Conservation (phyloP, 2,888 invertebrate genomes). For the Patella ulyssiponensis region DNA sequence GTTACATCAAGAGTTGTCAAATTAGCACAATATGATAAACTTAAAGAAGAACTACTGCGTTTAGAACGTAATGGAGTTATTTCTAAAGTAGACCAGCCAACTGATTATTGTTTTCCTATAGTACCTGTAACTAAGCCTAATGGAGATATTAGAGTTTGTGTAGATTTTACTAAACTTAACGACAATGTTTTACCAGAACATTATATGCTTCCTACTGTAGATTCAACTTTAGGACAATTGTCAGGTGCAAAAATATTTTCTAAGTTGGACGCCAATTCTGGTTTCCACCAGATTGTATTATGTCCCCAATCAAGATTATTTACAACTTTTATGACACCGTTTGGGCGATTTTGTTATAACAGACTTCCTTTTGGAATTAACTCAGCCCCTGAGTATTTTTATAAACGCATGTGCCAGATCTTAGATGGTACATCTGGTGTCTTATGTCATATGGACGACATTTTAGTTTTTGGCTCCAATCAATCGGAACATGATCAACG, state of each 20-base stretch:
- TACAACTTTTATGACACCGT: conserved; percentile 45
- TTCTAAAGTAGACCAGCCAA: background rate
- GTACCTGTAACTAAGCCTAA: background rate
- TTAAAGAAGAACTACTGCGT: background rate
- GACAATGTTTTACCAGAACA: background rate
- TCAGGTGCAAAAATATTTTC: conserved; percentile 27
- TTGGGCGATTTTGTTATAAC: conserved; percentile 40
- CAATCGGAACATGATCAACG: conserved; percentile 26
- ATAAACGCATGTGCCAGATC: conserved; percentile 64
- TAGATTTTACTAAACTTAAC: background rate
- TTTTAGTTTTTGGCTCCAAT: conserved; percentile 26
- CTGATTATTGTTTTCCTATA: background rate
- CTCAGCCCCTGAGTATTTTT: conserved; percentile 71
- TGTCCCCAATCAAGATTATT: conserved; percentile 22
- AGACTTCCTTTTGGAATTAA: conserved; percentile 47
- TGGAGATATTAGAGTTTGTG: background rate
- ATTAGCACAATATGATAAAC: background rate
- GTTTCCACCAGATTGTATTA: conserved; percentile 28
- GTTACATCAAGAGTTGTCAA: background rate
- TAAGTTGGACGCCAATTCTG: conserved; percentile 29
- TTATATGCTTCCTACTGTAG: conserved; percentile 15
- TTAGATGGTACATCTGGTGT: conserved; percentile 27
- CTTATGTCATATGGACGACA: conserved; percentile 39
- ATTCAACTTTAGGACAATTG: conserved; percentile 23
- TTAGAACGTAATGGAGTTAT: background rate